A percentile compares a stretch with the other conserved stretches of the same genome.
Evolutionary conservation across 2,888 invertebrate genomes (phyloP).

Genomic region (Unio pictorum): DNA sequence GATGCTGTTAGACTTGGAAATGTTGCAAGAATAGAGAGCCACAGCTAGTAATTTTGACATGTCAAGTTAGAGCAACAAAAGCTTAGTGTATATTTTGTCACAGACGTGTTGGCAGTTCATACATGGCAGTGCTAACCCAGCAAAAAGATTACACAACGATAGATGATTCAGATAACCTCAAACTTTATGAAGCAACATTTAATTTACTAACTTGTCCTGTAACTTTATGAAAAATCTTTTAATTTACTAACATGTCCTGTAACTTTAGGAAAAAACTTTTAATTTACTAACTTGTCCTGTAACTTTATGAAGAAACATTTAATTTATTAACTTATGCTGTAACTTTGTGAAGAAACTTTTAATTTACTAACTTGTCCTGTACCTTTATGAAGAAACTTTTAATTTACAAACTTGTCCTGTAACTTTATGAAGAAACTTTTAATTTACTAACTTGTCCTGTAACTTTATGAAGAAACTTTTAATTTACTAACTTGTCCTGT

Average conservation of each 20-base stretch:
- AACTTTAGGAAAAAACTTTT: constrained; percentile 14
- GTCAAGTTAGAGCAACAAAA: no score
- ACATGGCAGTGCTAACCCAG: no score
- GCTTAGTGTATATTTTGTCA: no score
- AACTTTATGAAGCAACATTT: neutral
- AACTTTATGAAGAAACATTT: no score
- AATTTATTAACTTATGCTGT: constrained; percentile 50
- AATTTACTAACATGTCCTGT: constrained; percentile 50
- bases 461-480: neutral
- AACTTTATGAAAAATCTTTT: no score
- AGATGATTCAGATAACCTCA: no score
- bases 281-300: constrained; percentile 46
- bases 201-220: constrained; percentile 46
- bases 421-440: neutral
- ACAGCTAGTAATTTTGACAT: no score
- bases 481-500: constrained; percentile 52
- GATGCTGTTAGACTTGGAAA: no score
- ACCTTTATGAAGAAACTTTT: no score
- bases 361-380: constrained; percentile 46
- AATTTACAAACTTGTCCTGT: constrained; percentile 50
- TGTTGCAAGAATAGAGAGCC: no score
- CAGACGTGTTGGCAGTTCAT: no score
- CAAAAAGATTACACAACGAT: no score
- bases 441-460: constrained; percentile 46
- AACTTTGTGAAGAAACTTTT: constrained; percentile 15